Conservation (phyloP, 1,140 invertebrate species). For the Ceratosolen solmsi region DNA sequence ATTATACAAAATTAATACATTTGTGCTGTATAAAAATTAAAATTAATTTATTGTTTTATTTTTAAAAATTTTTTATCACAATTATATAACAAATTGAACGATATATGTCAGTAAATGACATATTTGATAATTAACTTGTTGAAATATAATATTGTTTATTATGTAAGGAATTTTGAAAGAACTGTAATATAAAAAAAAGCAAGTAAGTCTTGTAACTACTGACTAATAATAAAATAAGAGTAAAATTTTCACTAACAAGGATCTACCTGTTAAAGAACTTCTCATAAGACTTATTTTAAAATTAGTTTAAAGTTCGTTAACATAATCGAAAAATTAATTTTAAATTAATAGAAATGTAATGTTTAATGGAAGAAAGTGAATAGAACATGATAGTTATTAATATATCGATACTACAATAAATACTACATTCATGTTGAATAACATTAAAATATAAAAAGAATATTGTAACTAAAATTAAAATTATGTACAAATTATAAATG, state of each 20-base stretch:
- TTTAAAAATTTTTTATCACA: not conserved
- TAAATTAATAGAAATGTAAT: not conserved
- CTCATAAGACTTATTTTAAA: not conserved
- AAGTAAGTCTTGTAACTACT: too few species aligned
- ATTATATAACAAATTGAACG: not conserved
- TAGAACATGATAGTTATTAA: not conserved
- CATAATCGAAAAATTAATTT: not conserved
- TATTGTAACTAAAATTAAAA: not conserved
- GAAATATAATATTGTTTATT: not conserved
- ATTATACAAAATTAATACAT: not conserved
- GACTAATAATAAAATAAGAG: too few species aligned
- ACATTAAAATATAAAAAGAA: not conserved
- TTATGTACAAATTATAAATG: conserved; percentile 6
- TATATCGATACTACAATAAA: not conserved
- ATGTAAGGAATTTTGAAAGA: not conserved
- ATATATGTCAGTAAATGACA: not conserved
- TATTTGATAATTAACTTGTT: not conserved
- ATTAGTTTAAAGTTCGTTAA: not conserved
- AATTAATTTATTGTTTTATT: not conserved
- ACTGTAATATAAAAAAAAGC: too few species aligned
- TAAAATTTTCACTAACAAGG: too few species aligned
- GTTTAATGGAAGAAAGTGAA: not conserved
- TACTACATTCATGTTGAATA: conserved; percentile 5
- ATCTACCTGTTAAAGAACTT: not conserved
- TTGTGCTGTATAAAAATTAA: not conserved